Evolutionary conservation across 2,797 vertebrate genomes (phyloP).

Genomic region (Xyrichtys novacula): DNA sequence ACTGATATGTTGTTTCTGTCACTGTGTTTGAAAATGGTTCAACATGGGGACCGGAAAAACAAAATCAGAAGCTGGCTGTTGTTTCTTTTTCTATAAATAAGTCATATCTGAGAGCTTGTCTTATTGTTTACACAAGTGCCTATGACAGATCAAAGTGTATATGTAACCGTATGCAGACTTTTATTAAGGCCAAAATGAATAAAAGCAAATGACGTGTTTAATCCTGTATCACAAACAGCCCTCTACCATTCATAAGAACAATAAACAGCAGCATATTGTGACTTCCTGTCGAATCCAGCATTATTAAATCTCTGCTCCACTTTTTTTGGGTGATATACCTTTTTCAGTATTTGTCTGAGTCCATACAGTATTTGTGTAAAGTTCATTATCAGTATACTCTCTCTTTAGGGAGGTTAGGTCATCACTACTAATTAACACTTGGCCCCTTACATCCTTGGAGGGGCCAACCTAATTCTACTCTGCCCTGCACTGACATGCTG

Average conservation of each 20-base stretch:
- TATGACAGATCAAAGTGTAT: background rate
- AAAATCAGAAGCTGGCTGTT: conserved; percentile 2
- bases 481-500: conserved; percentile 38
- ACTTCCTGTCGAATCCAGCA: background rate
- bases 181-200: background rate
- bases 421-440: conserved; percentile 63
- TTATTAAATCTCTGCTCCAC: background rate
- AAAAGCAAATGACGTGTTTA: background rate
- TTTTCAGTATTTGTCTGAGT: conserved; percentile 26
- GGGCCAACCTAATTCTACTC: conserved; percentile 50
- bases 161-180: background rate
- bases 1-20: conserved; percentile 28
- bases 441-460: conserved; percentile 45
- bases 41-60: conserved; percentile 14
- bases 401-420: conserved; percentile 40
- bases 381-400: conserved; percentile 13
- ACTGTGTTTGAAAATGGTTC: conserved; percentile 12
- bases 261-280: background rate
- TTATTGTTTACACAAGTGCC: background rate
- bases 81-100: conserved; percentile 11
- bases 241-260: background rate
- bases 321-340: background rate
- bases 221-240: background rate
- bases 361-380: conserved; percentile 12
- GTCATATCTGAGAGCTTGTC: background rate